Evolutionary conservation across 1,140 invertebrate species (phyloP), one percentile per base, ranked within the genome.

Genomic region (Cherax quadricarinatus): DNA sequence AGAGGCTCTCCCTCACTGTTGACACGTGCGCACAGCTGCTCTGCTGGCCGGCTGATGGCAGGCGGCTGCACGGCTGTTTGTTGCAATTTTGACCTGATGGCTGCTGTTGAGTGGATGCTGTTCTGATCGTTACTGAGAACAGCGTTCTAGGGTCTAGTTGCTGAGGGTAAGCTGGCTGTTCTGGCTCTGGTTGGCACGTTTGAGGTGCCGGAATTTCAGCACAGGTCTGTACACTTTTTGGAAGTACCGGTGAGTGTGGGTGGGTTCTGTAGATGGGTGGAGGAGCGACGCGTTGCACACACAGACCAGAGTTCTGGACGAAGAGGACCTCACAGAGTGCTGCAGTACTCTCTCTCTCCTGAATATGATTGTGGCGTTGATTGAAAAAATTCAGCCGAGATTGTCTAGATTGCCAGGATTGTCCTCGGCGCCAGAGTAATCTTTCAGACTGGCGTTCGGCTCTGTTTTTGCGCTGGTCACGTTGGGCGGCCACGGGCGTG

Each of bases 11-110:
- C 88, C 83, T 53, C 62, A 7, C 51, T 10, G 16, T 21, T 57
- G 83, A 91, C 89, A 86, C 89, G 89, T 91, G 89, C 89, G 89
- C 89, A 86, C 24, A 91, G 57, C 73, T 66, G 75, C 30, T n/a
- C 48, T 49, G 70, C 66, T 66, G 79, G 62, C 49, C 14, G 79
- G 9, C 41, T 48, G 60, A 48, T 60, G 62, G 80, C 53, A 48
- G 24, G 79, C 53, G 86, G 85, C 12, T 16, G 57, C 78, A 24
- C 5, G 73, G 12, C n/a, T 53, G 16, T 57, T 24, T 24, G 3
- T n/a, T 48, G 12, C 41, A 18, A 57, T 21, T 24, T 24, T 87
- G 70, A 80, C 49, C 51, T 41, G 41, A 30, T 57, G 51, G 21
- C 51, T 84, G 53, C 30, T 84, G 53, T 18, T 41, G 60, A 41